These are phyloP conservation scores for Vulpes ferrilata DNA, from an alignment of 2,113 vertebrate species.

Conservation along the genomic window DNA sequence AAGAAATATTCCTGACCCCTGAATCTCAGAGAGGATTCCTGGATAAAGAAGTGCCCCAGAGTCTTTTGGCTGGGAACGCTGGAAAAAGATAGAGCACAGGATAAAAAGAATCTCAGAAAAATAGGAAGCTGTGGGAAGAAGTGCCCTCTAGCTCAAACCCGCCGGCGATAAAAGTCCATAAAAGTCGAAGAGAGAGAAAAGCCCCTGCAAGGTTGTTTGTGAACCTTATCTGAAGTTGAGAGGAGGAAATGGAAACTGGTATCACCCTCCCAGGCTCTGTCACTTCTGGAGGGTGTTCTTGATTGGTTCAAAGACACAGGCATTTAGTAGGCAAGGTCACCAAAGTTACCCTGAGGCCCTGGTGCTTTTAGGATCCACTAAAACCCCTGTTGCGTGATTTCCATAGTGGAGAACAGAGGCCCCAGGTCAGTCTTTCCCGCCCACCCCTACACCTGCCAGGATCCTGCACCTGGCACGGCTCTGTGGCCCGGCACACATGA, in stretches of 20 bases:
- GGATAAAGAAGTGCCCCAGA: not conserved
- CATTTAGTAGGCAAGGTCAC: fast-evolving
- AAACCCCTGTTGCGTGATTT: not conserved
- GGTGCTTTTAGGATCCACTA: not conserved
- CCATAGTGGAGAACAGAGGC: not conserved
- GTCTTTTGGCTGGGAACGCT: not conserved
- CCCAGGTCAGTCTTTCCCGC: fast-evolving
- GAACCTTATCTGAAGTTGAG: fast-evolving
- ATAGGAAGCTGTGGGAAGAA: not conserved
- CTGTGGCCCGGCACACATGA: fast-evolving
- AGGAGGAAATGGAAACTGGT: fast-evolving
- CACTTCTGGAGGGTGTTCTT: not conserved
- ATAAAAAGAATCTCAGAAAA: not conserved
- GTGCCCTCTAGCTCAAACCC: fast-evolving
- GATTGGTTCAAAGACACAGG: not conserved
- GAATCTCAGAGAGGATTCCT: not conserved
- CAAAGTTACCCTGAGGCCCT: not conserved
- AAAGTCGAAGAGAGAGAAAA: not conserved
- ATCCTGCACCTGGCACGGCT: fast-evolving
- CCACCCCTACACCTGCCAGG: fast-evolving
- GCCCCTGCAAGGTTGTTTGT: fast-evolving
- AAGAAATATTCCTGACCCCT: fast-evolving
- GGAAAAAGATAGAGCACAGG: fast-evolving
- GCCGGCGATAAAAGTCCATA: fast-evolving
- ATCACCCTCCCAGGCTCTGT: not conserved